Evolutionary conservation across 2,888 invertebrate genomes (phyloP).

Genomic region (Agapetus fuscipes): DNA sequence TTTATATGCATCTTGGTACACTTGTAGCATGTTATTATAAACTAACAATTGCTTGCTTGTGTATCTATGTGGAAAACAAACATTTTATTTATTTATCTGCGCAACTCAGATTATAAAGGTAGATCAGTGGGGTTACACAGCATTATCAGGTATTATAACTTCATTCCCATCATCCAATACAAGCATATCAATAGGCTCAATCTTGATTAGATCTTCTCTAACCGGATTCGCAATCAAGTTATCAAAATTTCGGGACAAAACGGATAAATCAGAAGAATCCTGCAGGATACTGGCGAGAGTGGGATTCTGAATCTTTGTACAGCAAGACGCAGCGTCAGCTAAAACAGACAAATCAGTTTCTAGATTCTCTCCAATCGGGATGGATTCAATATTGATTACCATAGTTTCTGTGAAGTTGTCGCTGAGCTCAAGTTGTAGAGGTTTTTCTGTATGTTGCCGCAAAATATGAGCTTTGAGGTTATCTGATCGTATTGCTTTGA

Average conservation of each 20-base stretch:
- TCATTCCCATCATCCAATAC: slow-evolving; percentile 7
- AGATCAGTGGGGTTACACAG: too few relatives aligned
- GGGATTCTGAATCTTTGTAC: slow-evolving; percentile 10
- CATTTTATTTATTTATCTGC: too few relatives aligned
- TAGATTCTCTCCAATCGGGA: neutral
- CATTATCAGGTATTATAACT: too few relatives aligned
- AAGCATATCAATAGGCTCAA: slow-evolving; percentile 9
- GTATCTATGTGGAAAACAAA: too few relatives aligned
- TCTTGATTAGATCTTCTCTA: slow-evolving; percentile 2
- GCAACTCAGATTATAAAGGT: too few relatives aligned
- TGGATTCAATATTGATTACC: slow-evolving; percentile 3
- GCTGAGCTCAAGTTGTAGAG: slow-evolving; percentile 11
- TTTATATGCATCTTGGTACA: too few relatives aligned
- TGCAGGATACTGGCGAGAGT: neutral
- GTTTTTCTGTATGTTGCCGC: slow-evolving; percentile 26
- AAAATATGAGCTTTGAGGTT: slow-evolving; percentile 43
- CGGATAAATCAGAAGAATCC: slow-evolving; percentile 1
- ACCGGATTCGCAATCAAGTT: slow-evolving; percentile 16
- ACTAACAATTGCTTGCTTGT: too few relatives aligned
- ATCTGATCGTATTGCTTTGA: slow-evolving; percentile 39
- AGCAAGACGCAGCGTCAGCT: slow-evolving; percentile 18
- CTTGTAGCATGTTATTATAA: too few relatives aligned
- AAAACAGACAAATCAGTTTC: slow-evolving; percentile 14
- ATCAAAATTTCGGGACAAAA: slow-evolving; percentile 11
- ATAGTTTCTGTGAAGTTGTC: slow-evolving; percentile 11